phyloP scores from a whole-genome alignment of 2,797 vertebrate genomes.

The Enteromius thamalakanensis region DNA sequence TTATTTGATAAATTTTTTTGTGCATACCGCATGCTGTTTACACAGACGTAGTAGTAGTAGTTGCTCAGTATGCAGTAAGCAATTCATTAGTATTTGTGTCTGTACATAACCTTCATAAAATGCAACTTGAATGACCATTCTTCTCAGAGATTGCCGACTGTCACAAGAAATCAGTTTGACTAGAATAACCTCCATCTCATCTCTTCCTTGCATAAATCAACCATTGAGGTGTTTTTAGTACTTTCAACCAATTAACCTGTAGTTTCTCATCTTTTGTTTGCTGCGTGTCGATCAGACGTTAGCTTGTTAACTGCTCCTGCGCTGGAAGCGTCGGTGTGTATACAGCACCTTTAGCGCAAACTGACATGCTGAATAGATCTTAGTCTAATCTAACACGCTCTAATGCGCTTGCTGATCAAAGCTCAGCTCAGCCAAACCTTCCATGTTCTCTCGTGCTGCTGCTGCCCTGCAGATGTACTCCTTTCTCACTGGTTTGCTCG shows the following conservation, averaged over 20 bases:
- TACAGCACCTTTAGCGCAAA: slow-evolving; percentile 49
- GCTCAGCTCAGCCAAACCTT: slow-evolving; percentile 54
- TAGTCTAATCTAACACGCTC: slow-evolving; percentile 60
- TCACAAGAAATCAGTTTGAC: slow-evolving; percentile 8
- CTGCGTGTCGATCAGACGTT: slow-evolving; percentile 26
- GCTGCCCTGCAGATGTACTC: slow-evolving; percentile 37
- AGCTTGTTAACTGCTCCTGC: slow-evolving; percentile 35
- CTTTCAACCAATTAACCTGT: slow-evolving; percentile 38
- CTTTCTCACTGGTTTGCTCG: slow-evolving; percentile 22
- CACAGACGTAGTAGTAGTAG: not conserved
- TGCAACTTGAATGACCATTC: slow-evolving; percentile 17
- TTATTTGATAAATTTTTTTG: not conserved
- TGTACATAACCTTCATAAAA: slow-evolving; percentile 13
- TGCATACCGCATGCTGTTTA: not conserved
- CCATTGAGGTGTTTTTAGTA: slow-evolving; percentile 10
- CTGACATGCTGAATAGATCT: slow-evolving; percentile 61
- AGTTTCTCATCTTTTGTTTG: slow-evolving; percentile 36
- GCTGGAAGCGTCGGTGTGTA: slow-evolving; percentile 38
- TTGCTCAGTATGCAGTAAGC: not conserved
- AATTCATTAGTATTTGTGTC: not conserved
- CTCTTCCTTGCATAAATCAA: slow-evolving; percentile 2
- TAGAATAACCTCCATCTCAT: slow-evolving; percentile 22
- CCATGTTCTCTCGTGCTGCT: slow-evolving; percentile 25
- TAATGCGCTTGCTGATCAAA: slow-evolving; percentile 63
- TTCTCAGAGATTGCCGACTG: slow-evolving; percentile 19